phyloP scores from a whole-genome alignment of 2,113 vertebrate genomes.

The Grus americana region DNA sequence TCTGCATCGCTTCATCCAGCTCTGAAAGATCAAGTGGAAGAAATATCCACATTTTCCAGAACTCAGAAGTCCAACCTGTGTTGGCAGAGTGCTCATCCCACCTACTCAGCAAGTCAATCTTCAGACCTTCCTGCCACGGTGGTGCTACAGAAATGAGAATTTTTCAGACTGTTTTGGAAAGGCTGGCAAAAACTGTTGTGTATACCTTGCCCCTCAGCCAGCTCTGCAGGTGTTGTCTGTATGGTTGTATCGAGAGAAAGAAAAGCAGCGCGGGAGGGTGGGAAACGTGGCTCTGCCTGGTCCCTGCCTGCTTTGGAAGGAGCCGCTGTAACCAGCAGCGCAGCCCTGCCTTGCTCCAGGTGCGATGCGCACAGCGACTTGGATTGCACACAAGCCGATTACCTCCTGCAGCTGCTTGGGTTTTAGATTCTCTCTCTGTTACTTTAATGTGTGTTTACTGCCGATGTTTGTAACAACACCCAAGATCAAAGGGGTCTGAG shows the following conservation, averaged over 20 bases:
- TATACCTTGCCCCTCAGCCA: background rate
- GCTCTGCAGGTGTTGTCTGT: background rate
- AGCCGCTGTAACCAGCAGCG: background rate
- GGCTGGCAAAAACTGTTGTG: background rate
- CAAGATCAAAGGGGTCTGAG: background rate
- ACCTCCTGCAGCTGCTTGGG: background rate
- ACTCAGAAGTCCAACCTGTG: background rate
- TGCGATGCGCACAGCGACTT: fast-evolving
- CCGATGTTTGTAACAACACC: background rate
- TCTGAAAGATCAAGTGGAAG: background rate
- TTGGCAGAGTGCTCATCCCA: background rate
- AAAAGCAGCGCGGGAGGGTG: background rate
- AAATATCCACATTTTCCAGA: background rate
- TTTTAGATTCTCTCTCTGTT: background rate
- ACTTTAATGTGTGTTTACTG: background rate
- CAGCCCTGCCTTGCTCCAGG: background rate
- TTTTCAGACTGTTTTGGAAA: background rate
- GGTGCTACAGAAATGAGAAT: background rate
- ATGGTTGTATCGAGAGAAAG: background rate
- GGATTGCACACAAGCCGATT: background rate
- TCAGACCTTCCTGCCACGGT: background rate
- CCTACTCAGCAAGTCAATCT: background rate
- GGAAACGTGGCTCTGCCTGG: background rate
- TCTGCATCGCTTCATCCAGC: background rate
- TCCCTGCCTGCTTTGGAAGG: background rate